Evolutionary conservation across 2,797 vertebrate species (phyloP), one percentile per base, ranked within the genome.

Genomic region (Sphenodon punctatus): DNA sequence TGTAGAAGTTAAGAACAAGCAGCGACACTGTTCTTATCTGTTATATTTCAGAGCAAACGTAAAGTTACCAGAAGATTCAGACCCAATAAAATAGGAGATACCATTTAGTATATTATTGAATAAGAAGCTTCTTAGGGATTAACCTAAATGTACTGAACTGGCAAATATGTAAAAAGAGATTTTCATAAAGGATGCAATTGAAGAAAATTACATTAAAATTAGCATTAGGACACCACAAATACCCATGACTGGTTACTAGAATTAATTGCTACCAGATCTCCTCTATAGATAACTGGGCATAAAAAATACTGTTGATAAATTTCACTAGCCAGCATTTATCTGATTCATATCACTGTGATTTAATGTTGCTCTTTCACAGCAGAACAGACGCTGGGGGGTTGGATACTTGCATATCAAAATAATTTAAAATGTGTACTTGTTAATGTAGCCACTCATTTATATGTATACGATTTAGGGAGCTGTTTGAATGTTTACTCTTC

Each of bases 1-100:
- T 89, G 85, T 91, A 85, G 89, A 92, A 88, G 65, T 76, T 87
- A 82, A 88, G 70, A 90, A 92, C 78, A 66, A 71, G 80, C 80
- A 64, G 19, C 88, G 90, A 91, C 83, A 41, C 74, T 77, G 59
- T 88, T 92, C 53, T 22, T 22, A 81, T 70, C 78, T 77, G 70
- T 80, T 87, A 70, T 87, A 83, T 82, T 92, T 92, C 89, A 53
- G 27, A 53, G 17, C 84, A 86, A 80, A 46, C 65, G 32, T 25
- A 51, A 61, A 75, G 67, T 84, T 84, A 77, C 64, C 48, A 53
- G 77, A 48, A 77, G 49, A 72, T 53, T 76, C 49, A 55, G 41
- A 55, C 58, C 69, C 34, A 72, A 49, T 67, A 27, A 75, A 83
- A 84, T 73, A 51, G 65, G 70, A 51, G 14, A 42, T 55, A 60